phyloP scores from a whole-genome alignment of 1,140 invertebrate species.

The Drosophila setifemur region DNA sequence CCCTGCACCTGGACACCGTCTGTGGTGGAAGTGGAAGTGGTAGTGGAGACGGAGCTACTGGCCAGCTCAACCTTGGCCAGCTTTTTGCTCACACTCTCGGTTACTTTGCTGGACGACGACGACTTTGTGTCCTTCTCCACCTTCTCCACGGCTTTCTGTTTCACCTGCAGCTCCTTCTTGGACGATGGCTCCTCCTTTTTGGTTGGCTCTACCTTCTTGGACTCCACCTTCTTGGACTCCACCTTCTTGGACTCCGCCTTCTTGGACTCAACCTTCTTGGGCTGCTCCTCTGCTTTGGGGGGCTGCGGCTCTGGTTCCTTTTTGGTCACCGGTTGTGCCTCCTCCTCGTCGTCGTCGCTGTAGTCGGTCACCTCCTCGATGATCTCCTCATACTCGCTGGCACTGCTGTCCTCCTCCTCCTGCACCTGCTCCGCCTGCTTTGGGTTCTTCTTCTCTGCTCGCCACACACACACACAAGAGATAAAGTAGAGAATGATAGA shows the following conservation, averaged over 20 bases:
- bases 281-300: conserved; percentile 13
- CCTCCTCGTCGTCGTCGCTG: conserved; percentile 67
- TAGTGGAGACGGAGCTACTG: conserved; percentile 13
- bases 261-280: conserved; percentile 20
- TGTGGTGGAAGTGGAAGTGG: conserved; percentile 10
- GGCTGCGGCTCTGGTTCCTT: conserved; percentile 3
- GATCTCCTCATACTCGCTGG: conserved; percentile 81
- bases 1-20: conserved; percentile 53
- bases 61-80: conserved; percentile 66
- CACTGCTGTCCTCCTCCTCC: conserved; percentile 71
- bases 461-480: neutral
- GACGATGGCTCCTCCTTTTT: conserved; percentile 18
- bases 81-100: conserved; percentile 84
- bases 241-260: conserved; percentile 14
- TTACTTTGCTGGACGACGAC: conserved; percentile 84
- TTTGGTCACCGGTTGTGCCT: no score
- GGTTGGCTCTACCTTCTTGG: conserved; percentile 48
- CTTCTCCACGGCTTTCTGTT: conserved; percentile 6
- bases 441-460: conserved; percentile 66
- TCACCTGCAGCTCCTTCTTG: conserved; percentile 3
- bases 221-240: conserved; percentile 17
- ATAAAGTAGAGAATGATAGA: conserved; percentile 26
- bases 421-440: conserved; percentile 40
- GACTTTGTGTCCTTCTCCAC: conserved; percentile 81
- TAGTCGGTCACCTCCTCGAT: conserved; percentile 79